Evolutionary conservation across 2,113 vertebrate genomes (phyloP).

Genomic region (Sakesphorus luctuosus): DNA sequence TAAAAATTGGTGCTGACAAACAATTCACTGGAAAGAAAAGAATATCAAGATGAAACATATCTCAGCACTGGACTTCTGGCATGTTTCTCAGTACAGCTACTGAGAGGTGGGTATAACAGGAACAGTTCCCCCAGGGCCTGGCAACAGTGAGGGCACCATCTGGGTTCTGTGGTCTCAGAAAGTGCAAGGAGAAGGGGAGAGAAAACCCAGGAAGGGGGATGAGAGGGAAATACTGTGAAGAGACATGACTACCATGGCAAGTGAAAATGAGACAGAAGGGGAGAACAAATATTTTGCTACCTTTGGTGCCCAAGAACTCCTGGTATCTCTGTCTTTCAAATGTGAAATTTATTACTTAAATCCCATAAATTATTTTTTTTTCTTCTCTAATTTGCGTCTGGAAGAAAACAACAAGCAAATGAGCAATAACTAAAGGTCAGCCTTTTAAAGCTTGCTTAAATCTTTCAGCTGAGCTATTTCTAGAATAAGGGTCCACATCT

Average conservation of each 20-base stretch:
- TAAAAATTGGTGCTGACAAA: background rate
- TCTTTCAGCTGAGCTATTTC: background rate
- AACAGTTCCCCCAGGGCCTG: conserved; percentile 4
- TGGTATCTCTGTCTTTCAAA: background rate
- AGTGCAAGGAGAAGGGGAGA: conserved; percentile 18
- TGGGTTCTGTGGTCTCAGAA: conserved; percentile 28
- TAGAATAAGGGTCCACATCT: background rate
- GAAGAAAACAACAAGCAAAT: background rate
- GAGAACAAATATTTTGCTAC: conserved; percentile 14
- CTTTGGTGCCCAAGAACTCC: background rate
- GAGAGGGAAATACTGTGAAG: conserved; percentile 21
- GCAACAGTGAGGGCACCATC: conserved; percentile 36
- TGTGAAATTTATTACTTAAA: conserved; percentile 4
- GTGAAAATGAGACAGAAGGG: background rate
- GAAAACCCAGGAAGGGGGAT: background rate
- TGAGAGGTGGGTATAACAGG: background rate
- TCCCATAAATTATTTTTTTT: background rate
- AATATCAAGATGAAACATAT: background rate
- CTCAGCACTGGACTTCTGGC: background rate
- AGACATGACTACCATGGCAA: background rate
- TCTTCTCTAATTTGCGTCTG: background rate
- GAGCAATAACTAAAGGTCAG: background rate
- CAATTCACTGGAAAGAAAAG: background rate
- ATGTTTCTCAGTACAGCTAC: background rate
- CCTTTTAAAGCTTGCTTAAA: background rate